Evolutionary conservation across 2,113 vertebrate species (phyloP).

Genomic region (Ardeotis arabs): DNA sequence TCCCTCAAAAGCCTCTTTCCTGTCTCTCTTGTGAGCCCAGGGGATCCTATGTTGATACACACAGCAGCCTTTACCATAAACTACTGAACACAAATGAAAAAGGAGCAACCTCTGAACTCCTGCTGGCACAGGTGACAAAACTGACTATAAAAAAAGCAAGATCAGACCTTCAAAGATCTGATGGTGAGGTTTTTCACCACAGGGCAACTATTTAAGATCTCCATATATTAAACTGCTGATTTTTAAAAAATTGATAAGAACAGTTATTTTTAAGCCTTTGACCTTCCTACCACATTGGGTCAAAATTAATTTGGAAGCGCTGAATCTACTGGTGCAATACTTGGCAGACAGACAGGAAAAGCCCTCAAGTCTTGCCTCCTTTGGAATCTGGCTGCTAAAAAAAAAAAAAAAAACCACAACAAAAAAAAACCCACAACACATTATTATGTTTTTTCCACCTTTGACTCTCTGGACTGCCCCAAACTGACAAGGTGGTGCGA

Average conservation of each 20-base stretch:
- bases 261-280: background rate
- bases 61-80: background rate
- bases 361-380: background rate
- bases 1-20: background rate
- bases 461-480: background rate
- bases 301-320: background rate
- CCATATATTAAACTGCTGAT: background rate
- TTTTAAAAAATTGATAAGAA: background rate
- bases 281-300: background rate
- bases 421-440: background rate
- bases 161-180: background rate
- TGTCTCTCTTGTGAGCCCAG: background rate
- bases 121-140: background rate
- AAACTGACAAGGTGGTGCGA: background rate
- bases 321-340: background rate
- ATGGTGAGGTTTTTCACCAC: background rate
- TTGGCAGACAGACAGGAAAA: background rate
- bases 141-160: background rate
- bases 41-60: fast-evolving
- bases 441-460: background rate
- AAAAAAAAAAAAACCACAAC: background rate
- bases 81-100: background rate
- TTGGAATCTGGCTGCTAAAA: background rate
- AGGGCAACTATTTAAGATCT: background rate
- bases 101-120: background rate